Evolutionary conservation across 2,888 invertebrate species (phyloP).

Genomic region (Strigamia transsilvanica): DNA sequence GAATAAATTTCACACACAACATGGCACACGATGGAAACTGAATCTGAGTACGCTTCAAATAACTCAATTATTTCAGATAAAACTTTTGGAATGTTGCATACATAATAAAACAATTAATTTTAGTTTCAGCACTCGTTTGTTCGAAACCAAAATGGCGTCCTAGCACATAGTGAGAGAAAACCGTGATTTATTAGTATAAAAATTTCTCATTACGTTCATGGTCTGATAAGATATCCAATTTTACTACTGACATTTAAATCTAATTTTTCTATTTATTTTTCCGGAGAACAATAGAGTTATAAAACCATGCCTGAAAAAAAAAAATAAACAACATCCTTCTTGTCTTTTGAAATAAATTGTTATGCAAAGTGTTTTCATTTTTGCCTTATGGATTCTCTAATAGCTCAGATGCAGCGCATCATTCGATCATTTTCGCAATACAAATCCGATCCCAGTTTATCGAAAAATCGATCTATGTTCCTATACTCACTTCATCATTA

Average conservation of each 20-base stretch:
- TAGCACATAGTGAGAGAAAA: neutral
- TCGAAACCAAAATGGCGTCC: too few relatives aligned
- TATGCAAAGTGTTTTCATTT: conserved; percentile 23
- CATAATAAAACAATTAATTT: too few relatives aligned
- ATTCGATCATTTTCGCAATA: neutral
- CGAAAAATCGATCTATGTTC: conserved; percentile 12
- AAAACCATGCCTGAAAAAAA: neutral
- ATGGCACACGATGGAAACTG: neutral
- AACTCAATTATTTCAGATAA: too few relatives aligned
- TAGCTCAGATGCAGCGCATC: conserved; percentile 5
- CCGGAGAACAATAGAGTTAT: conserved; percentile 34
- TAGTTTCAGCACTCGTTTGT: too few relatives aligned
- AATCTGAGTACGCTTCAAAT: conserved; percentile 8
- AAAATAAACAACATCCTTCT: conserved; percentile 29
- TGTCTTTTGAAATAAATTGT: neutral
- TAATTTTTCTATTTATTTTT: neutral
- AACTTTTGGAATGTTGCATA: too few relatives aligned
- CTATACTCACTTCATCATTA: too few relatives aligned
- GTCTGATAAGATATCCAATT: conserved; percentile 40
- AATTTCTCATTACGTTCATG: neutral
- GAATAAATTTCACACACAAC: conserved; percentile 15
- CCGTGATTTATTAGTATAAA: neutral
- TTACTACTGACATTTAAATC: conserved; percentile 29
- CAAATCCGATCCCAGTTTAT: neutral
- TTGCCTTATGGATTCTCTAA: neutral